Conservation (phyloP, 2,797 vertebrate genomes). For the Ptychadena robeensis region DNA sequence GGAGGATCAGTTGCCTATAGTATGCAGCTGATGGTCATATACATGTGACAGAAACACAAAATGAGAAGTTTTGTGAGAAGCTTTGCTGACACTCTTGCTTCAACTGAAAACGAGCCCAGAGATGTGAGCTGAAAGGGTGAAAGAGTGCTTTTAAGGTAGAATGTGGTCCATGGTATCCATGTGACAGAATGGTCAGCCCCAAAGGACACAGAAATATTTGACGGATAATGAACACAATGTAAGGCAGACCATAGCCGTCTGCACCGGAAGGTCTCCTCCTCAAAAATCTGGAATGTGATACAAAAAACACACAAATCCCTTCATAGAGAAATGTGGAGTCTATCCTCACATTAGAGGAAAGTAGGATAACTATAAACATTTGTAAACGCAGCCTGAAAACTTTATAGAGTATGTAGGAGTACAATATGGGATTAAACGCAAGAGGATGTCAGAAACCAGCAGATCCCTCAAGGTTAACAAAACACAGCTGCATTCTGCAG, state of each 20-base stretch:
- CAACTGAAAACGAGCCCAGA: no score
- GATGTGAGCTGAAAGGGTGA: background rate
- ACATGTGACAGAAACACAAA: no score
- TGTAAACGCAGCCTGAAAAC: no score
- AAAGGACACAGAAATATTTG: background rate
- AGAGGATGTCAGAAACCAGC: no score
- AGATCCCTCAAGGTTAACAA: no score
- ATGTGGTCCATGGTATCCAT: background rate
- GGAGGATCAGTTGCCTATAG: no score
- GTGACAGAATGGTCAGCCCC: background rate
- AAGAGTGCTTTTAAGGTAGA: background rate
- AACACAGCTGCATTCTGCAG: no score
- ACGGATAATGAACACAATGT: background rate
- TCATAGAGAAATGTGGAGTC: background rate
- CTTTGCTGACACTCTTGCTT: no score
- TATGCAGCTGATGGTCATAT: no score
- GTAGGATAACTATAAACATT: background rate
- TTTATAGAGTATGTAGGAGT: no score
- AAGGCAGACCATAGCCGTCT: background rate
- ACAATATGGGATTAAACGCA: no score
- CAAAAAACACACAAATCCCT: slow-evolving; percentile 1
- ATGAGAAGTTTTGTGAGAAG: no score
- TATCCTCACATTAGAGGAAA: background rate
- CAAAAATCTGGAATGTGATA: slow-evolving; percentile 14
- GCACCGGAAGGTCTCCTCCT: background rate